Base-by-base conservation (phyloP, 2,888 invertebrate species). In the Drosophila merina region DNA sequence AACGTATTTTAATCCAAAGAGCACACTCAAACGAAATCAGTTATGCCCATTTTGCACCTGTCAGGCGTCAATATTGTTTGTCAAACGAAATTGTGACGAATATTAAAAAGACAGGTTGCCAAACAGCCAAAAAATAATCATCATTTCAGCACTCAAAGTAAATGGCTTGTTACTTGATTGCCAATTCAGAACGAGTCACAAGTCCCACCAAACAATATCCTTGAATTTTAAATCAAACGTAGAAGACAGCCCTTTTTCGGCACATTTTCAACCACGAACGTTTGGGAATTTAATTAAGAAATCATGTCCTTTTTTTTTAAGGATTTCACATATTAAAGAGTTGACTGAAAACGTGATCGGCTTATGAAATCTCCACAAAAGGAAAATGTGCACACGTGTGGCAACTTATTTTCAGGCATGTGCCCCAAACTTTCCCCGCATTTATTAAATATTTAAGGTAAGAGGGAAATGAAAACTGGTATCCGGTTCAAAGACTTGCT, bases 1-100 rank as follows among this genome's bases (percentile, higher is more conserved):
- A 55, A 70, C 50, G 47, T 72, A 40, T 56, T 70, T 72, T 51
- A 56, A 72, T 70, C 63, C 45, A 51, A 55, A 45, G 55, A 56
- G 50, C 50, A 38, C 33, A 62, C 49, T 48, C 31, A 44, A 49
- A 38, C 33, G 45, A 12, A 31, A 52, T 33, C 60, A 54, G 31
- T 40, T 49, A 45, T 20, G 60, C 54, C 38, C 47, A 48, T 40
- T 66, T 66, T 66, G 20, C 67, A 66, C 68, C 68, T 66, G 64
- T 40, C 67, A 62, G 38, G 10, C n/a, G 36, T 14, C 38, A 31
- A 52, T 58, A 28, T 69, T 48, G 40, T 58, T 30, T 52, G 40
- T 5, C 20, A 30, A 44, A 33, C 30, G 10, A 44, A 50, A 48
- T 26, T 20, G 14, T 12, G 8, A 48, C 38, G 14, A 7, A 64